These are phyloP conservation scores for Megalops cyprinoides DNA, from an alignment of 2,797 vertebrate genomes.

Conservation along the genomic window DNA sequence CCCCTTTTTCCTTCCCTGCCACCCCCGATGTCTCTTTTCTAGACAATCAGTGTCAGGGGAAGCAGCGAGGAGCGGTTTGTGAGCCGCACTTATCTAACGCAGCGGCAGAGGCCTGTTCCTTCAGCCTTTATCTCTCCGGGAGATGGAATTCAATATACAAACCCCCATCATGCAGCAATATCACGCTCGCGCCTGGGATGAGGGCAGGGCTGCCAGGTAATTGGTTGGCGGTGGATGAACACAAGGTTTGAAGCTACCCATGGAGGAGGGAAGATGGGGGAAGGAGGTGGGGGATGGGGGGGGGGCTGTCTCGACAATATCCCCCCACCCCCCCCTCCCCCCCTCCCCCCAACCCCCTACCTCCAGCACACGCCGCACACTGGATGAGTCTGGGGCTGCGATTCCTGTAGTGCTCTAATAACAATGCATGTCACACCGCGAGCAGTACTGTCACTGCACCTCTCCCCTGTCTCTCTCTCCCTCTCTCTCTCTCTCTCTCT, in stretches of 20 bases:
- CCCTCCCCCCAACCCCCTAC: slow-evolving; percentile 51
- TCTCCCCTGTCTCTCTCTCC: slow-evolving; percentile 57
- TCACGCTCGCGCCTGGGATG: slow-evolving; percentile 89
- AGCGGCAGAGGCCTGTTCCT: slow-evolving; percentile 87
- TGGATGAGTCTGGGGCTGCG: slow-evolving; percentile 32
- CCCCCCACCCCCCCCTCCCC: slow-evolving; percentile 50
- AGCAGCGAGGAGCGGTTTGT: slow-evolving; percentile 72
- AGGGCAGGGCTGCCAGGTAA: slow-evolving; percentile 92
- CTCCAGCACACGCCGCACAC: slow-evolving; percentile 42
- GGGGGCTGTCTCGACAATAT: slow-evolving; percentile 68
- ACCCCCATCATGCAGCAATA: slow-evolving; percentile 87
- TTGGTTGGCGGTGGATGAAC: slow-evolving; percentile 88
- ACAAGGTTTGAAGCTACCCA: slow-evolving; percentile 81
- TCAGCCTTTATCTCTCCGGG: slow-evolving; percentile 86
- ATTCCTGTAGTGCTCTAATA: slow-evolving; percentile 53
- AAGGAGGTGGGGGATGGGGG: slow-evolving; percentile 51
- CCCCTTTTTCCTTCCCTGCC: slow-evolving; percentile 42
- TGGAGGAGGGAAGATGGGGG: slow-evolving; percentile 70
- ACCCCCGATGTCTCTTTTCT: slow-evolving; percentile 78
- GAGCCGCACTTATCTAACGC: slow-evolving; percentile 82
- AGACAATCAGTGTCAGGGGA: slow-evolving; percentile 81
- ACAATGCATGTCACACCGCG: slow-evolving; percentile 60
- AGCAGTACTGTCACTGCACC: slow-evolving; percentile 25
- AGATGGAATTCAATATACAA: slow-evolving; percentile 94
- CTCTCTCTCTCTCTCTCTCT: slow-evolving; percentile 66